Conservation (phyloP, 2,888 invertebrate genomes). For the Melinaea marsaeus region DNA sequence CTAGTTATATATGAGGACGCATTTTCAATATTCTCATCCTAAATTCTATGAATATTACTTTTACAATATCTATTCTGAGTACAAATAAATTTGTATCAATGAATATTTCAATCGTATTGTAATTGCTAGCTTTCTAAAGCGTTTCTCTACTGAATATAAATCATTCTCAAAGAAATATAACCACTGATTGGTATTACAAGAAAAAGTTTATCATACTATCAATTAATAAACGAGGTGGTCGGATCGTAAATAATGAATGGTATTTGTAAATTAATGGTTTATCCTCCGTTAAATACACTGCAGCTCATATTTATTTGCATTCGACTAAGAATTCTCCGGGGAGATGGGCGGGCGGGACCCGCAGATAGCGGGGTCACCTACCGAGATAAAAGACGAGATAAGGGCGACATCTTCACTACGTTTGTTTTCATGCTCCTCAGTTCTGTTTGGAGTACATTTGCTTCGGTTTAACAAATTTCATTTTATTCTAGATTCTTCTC, state of each 20-base stretch:
- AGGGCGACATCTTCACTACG: conserved; percentile 59
- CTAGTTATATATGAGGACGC: too few species aligned
- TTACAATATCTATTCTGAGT: not conserved
- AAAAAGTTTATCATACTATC: conserved; percentile 59
- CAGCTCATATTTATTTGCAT: conserved; percentile 50
- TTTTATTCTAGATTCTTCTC: not conserved
- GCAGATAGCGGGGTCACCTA: conserved; percentile 73
- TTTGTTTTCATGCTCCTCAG: conserved; percentile 55
- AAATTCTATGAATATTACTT: not conserved
- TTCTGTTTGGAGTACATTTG: conserved; percentile 23
- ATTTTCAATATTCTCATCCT: not conserved
- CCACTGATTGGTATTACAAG: conserved; percentile 26
- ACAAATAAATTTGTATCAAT: not conserved
- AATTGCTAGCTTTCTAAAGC: conserved; percentile 22
- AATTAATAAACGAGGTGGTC: conserved; percentile 74
- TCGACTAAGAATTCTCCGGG: conserved; percentile 38
- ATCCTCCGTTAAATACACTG: conserved; percentile 40
- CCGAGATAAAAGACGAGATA: conserved; percentile 68
- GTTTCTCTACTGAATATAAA: conserved; percentile 19
- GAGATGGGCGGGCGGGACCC: conserved; percentile 66
- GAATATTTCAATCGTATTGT: conserved; percentile 13
- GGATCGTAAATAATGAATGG: conserved; percentile 63
- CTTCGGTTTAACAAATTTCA: conserved; percentile 17
- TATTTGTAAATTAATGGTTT: conserved; percentile 69
- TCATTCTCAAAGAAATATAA: conserved; percentile 21